Evolutionary conservation across 2,113 vertebrate genomes (phyloP).

Genomic region (Apodemus speciosus): DNA sequence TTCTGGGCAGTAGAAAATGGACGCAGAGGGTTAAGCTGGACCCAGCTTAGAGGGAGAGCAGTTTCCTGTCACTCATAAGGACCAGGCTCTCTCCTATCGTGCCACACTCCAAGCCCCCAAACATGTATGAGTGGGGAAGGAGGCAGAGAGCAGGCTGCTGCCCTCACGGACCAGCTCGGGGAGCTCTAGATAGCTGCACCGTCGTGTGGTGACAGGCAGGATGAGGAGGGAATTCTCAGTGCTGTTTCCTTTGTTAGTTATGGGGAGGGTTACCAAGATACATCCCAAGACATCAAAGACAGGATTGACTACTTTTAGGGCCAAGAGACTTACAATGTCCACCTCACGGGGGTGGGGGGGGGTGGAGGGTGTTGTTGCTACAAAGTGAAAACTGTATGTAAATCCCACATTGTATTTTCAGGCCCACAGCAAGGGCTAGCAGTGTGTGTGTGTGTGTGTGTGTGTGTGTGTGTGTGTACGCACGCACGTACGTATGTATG

Average conservation of each 20-base stretch:
- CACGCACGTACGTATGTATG: no score
- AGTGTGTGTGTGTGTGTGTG: not conserved
- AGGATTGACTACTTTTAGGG: not conserved
- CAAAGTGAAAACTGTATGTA: not conserved
- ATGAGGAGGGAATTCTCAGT: not conserved
- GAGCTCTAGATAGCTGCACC: rapidly evolving
- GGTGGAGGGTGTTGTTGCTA: no score
- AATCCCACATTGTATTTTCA: not conserved
- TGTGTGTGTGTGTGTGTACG: no score
- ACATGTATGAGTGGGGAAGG: no score
- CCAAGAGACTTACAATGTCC: not conserved
- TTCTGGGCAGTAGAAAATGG: not conserved
- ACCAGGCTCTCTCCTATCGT: not conserved
- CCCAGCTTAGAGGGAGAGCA: not conserved
- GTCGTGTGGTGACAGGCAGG: not conserved
- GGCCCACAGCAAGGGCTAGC: not conserved
- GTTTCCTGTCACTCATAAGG: not conserved
- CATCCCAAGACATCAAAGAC: not conserved
- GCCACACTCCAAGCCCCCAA: no score
- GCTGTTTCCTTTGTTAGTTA: not conserved
- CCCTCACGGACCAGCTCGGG: rapidly evolving
- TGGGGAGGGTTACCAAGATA: not conserved
- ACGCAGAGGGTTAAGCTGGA: not conserved
- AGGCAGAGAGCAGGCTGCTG: not conserved
- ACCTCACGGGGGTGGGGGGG: not conserved